phyloP scores from a whole-genome alignment of 2,888 invertebrate species.

The Acanthopleura granulata region DNA sequence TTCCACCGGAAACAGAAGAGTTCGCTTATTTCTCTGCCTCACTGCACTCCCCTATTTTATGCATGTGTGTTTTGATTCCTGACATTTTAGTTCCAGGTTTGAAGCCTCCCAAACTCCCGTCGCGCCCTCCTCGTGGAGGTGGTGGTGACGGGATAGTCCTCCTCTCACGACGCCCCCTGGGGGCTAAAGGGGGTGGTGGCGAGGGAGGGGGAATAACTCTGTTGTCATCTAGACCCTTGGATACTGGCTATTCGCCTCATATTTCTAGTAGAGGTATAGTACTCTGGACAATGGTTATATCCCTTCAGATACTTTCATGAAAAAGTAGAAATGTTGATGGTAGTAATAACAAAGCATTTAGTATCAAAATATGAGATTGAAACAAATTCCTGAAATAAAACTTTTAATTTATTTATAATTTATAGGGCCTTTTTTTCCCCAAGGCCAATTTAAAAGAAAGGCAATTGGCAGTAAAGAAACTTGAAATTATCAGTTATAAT shows the following conservation, averaged over 20 bases:
- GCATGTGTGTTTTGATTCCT: not conserved
- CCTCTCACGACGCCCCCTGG: slow-evolving; percentile 47
- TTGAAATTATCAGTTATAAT: too few relatives aligned
- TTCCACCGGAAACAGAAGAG: too few relatives aligned
- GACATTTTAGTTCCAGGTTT: slow-evolving; percentile 42
- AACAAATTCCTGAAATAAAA: too few relatives aligned
- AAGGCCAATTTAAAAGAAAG: too few relatives aligned
- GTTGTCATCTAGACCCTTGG: slow-evolving; percentile 52
- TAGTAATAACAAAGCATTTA: too few relatives aligned
- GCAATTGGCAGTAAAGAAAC: too few relatives aligned
- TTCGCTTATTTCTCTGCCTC: not conserved
- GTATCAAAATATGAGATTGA: too few relatives aligned
- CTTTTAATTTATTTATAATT: too few relatives aligned
- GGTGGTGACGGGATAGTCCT: slow-evolving; percentile 47
- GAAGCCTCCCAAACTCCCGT: slow-evolving; percentile 54
- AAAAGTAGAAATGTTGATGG: too few relatives aligned
- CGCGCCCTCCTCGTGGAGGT: slow-evolving; percentile 42
- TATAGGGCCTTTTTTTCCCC: too few relatives aligned
- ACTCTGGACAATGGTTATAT: not conserved
- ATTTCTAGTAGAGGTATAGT: slow-evolving; percentile 17
- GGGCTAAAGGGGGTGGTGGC: slow-evolving; percentile 29
- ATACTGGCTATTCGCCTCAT: slow-evolving; percentile 36
- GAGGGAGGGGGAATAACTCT: slow-evolving; percentile 53
- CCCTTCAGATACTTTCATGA: not conserved
- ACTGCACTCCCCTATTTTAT: not conserved